These are phyloP conservation scores for Drosophila lacicola DNA, from an alignment of 2,888 invertebrate genomes.

Conservation along the genomic window DNA sequence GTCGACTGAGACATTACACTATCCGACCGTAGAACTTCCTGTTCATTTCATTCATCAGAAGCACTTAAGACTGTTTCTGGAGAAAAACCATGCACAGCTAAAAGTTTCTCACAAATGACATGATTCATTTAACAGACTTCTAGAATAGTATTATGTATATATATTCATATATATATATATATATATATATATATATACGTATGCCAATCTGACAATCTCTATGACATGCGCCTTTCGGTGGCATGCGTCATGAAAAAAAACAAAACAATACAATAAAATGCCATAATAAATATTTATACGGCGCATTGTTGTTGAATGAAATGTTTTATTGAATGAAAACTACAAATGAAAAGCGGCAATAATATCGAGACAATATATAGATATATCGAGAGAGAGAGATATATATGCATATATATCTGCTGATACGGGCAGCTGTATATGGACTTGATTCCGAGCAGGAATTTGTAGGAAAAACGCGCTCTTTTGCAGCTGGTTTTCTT, in stretches of 20 bases:
- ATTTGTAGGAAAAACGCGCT: background rate
- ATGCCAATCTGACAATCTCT: background rate
- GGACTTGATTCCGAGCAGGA: background rate
- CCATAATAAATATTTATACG: constrained; percentile 16
- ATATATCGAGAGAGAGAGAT: background rate
- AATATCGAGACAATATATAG: constrained; percentile 11
- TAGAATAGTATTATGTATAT: background rate
- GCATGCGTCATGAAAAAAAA: constrained; percentile 14
- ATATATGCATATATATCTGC: too few relatives aligned
- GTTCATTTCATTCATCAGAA: background rate
- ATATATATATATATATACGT: background rate
- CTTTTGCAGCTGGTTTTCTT: constrained; percentile 16
- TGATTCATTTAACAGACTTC: constrained; percentile 9
- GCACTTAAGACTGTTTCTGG: background rate
- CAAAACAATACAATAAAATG: constrained; percentile 18
- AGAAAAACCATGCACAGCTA: background rate
- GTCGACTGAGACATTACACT: background rate
- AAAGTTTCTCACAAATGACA: background rate
- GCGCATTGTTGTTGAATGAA: constrained; percentile 16
- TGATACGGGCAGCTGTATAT: background rate
- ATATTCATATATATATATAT: too few relatives aligned
- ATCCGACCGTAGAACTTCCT: background rate
- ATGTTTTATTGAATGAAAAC: constrained; percentile 32
- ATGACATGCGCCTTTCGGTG: background rate
- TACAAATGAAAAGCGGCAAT: background rate